Base-by-base conservation (phyloP, 2,888 invertebrate genomes). In the Holacanthella duospinosa region DNA sequence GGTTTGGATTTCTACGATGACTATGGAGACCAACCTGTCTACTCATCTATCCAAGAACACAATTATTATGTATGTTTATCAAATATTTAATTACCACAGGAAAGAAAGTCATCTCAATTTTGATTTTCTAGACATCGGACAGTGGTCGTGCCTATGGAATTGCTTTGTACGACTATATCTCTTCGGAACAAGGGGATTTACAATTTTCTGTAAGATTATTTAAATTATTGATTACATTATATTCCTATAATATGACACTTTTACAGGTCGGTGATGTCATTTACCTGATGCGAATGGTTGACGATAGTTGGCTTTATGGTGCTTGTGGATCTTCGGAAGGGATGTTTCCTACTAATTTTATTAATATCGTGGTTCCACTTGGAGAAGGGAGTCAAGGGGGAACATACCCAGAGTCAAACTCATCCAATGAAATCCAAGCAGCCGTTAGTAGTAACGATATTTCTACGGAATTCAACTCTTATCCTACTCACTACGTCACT, bases 301-400 rank as follows among this genome's bases (percentile, higher is more conserved):
- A 77, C 68, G 75, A 74, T 12, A 75, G 75, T 3, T 79, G 79
- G 79, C 64, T 77, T 24, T 68, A 73, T 43, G 79, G 79, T 2
- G 74, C 72, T 27, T 71, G 74, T 36, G 77, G 75, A 2, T 74
- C 74, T 19, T 65, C 67, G 26, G 75, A 75, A 58, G 79, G 79
- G 12, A 76, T 79, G 64, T 78, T 78, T 66, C 79, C 79, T 4
- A 66, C 71, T 16, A 74, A 71, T 56, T 78, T 77, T 73, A 73
- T 73, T 21, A 71, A 73, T 48, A 64, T 73, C 21, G 65, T 69
- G 4, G 68, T 70, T 64, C 70, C 70, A 12, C 56, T 68, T 12
- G 19, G 4, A 21, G 21, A 9, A 4, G 19, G 21, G 4, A 21
- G 48, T 9, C 19, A 21, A n/a, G 48, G 48, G 48, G 16, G 36